Conservation (phyloP, 2,113 vertebrate genomes). For the Ochotona curzoniae region DNA sequence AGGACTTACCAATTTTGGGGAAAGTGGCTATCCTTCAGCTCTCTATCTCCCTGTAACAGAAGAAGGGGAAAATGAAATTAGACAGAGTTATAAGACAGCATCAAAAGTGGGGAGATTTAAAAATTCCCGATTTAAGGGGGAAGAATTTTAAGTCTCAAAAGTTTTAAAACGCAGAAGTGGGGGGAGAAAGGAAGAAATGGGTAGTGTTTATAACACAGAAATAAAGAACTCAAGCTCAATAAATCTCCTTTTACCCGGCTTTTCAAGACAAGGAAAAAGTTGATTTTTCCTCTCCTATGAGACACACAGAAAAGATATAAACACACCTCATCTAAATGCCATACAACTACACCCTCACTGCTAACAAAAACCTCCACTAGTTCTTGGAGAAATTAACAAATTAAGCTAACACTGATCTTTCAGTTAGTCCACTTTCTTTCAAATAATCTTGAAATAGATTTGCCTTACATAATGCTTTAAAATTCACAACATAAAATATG, state of each 20-base stretch:
- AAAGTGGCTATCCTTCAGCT: conserved; percentile 81
- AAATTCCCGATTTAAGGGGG: conserved; percentile 48
- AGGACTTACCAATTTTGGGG: conserved; percentile 81
- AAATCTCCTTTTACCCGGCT: conserved; percentile 26
- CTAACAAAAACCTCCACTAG: neutral
- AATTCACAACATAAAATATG: conserved; percentile 40
- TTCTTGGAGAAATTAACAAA: conserved; percentile 26
- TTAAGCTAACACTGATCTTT: neutral
- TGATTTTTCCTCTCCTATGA: conserved; percentile 45
- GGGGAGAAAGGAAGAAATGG: neutral
- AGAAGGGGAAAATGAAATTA: conserved; percentile 68
- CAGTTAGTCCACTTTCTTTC: conserved; percentile 20
- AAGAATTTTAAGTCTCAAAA: conserved; percentile 49
- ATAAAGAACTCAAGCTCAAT: conserved; percentile 46
- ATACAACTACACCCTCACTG: neutral
- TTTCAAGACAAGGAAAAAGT: conserved; percentile 51
- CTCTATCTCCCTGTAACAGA: conserved; percentile 82
- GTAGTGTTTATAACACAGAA: conserved; percentile 57
- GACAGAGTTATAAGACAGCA: conserved; percentile 60
- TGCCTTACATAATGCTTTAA: conserved; percentile 51
- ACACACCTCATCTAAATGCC: neutral
- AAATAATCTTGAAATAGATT: conserved; percentile 61
- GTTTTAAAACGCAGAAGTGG: conserved; percentile 47
- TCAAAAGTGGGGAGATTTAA: conserved; percentile 1
- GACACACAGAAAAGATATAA: conserved; percentile 6